Evolutionary conservation across 2,797 vertebrate species (phyloP), one percentile per base, ranked within the genome.

Genomic region (Dromococcyx pavoninus): DNA sequence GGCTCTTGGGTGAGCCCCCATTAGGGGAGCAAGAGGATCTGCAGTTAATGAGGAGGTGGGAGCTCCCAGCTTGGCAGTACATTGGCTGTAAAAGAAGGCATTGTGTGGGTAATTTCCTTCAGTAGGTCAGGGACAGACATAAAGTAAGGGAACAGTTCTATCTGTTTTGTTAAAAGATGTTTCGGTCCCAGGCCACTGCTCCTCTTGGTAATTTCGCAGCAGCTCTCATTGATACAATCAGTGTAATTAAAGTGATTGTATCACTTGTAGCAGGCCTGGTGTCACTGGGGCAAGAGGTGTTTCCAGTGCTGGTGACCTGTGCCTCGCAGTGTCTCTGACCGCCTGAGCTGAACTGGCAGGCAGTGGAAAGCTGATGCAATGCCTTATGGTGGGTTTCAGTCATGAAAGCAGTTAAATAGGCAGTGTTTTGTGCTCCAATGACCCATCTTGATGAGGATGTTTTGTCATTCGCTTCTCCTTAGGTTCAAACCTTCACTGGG

Each of bases 41-140:
- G 86, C 57, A 64, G 57, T 58, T 93, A 84, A 91, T 84, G 89
- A 92, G 86, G 77, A 89, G 74, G 37, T 93, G 84, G 54, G 73
- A 86, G 37, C 41, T 80, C 72, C 57, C 4, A 3, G 57, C 48
- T 67, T 0, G 0, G 54, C 64, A 27, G 30, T 3, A 2, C 1
- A 10, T 21, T 51, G 0, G 1, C 81, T 64, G 65, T 46, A 70
- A 77, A 51, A 80, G 69, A 33, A 46, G 57, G 62, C 11, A 3
- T 39, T 10, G 11, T 41, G 77, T 6, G 13, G 61, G 21, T 37
- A 51, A 84, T 37, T 71, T 89, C 61, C 80, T 71, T n/a, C 1
- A 33, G 89, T 81, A 92, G 66, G 80, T 78, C 77, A 75, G 62
- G 84, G 86, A 60, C 61, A 88, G 35, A 35, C 33, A 11, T 6